Evolutionary conservation across 1,140 invertebrate genomes (phyloP), one percentile per base, ranked within the genome.

Genomic region (Drosophila miranda): DNA sequence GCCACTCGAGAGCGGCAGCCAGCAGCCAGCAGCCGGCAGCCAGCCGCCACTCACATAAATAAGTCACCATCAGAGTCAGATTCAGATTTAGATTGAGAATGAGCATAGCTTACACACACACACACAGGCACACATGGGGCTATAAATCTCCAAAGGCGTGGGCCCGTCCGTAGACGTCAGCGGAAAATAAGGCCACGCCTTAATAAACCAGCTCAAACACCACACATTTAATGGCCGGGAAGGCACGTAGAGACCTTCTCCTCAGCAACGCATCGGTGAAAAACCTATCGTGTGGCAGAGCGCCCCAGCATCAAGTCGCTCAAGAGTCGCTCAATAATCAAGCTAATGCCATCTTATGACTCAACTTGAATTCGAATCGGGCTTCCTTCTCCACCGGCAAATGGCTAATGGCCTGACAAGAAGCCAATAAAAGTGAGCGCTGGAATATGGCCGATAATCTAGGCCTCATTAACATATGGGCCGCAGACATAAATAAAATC

Each of bases 381-480:
- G 19, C 1, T 38, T 8, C 19, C 50, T 56, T 68, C 64, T 68
- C 21, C 6, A 8, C 44, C 13, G 59, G 38, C 45, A 50, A 30
- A 16, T 14, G 48, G 16, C 21, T 34, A 59, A 58, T 62, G 56
- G 49, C 49, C 34, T 38, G 34, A 11, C 43, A 58, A 30, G 48
- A 80, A 49, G 67, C 34, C 34, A 38, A 38, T 38, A 80, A 75
- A 75, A 81, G 77, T 87, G 82, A 77, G 68, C 61, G 51, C 50
- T 41, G 23, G 28, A 44, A 50, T 51, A 51, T 61, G 34, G 56
- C 50, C 57, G 54, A 70, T 87, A 86, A 86, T 77, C 77, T 86
- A 78, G 82, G 81, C 73, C 81, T 84, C 77, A 81, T 84, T 84
- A 86, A 68, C 81, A 84, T 86, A 86, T 54, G 81, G 34, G 71